Conservation (phyloP, 2,797 vertebrate genomes). For the Mycteria americana region DNA sequence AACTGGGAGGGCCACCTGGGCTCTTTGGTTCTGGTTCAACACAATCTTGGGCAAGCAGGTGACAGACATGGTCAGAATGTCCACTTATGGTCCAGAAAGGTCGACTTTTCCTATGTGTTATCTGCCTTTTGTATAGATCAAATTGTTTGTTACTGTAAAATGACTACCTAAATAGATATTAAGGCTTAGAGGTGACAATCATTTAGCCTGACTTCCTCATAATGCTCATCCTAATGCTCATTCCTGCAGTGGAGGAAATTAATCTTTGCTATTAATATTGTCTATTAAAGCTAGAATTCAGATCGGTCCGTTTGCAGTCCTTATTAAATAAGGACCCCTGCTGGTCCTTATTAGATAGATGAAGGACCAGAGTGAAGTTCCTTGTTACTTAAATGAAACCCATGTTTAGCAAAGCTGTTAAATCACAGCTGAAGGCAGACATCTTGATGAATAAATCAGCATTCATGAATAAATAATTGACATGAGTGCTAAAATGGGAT, state of each 20-base stretch:
- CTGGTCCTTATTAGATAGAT: conserved; percentile 52
- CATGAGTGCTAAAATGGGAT: conserved; percentile 26
- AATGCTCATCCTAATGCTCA: neutral
- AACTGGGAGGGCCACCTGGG: neutral
- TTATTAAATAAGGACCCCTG: conserved; percentile 62
- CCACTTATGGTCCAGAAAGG: neutral
- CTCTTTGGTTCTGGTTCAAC: neutral
- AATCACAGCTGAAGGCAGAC: conserved; percentile 36
- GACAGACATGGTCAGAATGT: too few species aligned
- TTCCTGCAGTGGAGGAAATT: conserved; percentile 32
- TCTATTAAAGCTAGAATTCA: conserved; percentile 24
- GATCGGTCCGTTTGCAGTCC: neutral
- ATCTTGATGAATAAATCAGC: conserved; percentile 49
- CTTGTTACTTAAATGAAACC: conserved; percentile 58
- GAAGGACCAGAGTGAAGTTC: conserved; percentile 26
- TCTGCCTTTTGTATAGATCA: neutral
- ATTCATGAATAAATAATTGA: conserved; percentile 54
- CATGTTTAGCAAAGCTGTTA: conserved; percentile 57
- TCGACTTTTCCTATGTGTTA: neutral
- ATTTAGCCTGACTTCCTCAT: conserved; percentile 15
- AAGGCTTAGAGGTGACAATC: neutral
- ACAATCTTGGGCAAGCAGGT: neutral
- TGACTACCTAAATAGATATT: neutral
- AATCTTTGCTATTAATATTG: conserved; percentile 49
- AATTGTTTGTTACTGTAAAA: conserved; percentile 25